Evolutionary conservation across 2,113 vertebrate species (phyloP), one percentile per base, ranked within the genome.

Genomic region (Dicentrarchus labrax): DNA sequence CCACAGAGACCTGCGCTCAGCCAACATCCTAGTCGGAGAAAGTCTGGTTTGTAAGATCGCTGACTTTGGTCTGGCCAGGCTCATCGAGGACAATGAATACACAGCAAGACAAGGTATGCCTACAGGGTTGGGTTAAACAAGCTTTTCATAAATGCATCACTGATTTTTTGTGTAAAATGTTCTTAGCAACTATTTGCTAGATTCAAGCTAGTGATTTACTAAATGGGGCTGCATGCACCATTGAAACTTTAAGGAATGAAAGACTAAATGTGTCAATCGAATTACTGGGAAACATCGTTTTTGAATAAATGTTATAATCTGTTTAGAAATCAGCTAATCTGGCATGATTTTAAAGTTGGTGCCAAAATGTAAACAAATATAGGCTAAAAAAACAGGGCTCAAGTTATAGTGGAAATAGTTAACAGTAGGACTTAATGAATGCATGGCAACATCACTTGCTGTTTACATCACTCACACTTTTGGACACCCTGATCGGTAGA

Each of bases 71-170:
- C 90, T 99, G 94, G 98, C 98, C 72, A 94, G 98, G 51, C 95
- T 99, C 93, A 99, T 99, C 66, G 98, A 99, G 94, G 98, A 99
- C 94, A 99, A 99, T 0, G 98, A 99, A 83, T 99, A 99, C 91
- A 99, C 98, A 5, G 98, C 98, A 53, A 97, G 98, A 93, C 98
- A 99, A 97, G 98, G 98, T 99, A 92, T 6, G 57, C 0, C 7
- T 21, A 0, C 57, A 24, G 24, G 10, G 16, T 19, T 5, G 11
- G 16, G 43, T 15, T 21, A 4, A 4, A 43, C 22, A 8, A 12
- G 48, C 41, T 62, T 61, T 67, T 30, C 30, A 3, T 30, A 30
- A 30, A 30, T 30, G 30, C 30, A 30, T 43, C 41, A 43, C 41
- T 30, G 7, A 43, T 8, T 43, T 43, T 43, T 43, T 45, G 43